phyloP scores from a whole-genome alignment of 2,888 invertebrate species.

The Parnassius mnemosyne region DNA sequence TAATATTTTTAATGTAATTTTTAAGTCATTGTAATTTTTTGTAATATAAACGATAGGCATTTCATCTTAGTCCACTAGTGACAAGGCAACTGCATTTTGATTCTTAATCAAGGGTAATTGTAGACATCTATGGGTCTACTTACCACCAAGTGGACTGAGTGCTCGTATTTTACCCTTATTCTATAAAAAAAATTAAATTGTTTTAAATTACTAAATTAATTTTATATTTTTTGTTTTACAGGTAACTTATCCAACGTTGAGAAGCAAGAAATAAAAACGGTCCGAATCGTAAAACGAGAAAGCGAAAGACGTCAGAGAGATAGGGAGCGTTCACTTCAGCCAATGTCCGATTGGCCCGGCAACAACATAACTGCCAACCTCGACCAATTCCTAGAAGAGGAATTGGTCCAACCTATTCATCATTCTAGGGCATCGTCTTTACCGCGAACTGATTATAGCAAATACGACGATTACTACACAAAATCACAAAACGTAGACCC shows the following conservation, averaged over 20 bases:
- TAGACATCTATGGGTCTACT: too few species aligned
- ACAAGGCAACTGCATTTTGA: too few species aligned
- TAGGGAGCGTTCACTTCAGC: slow-evolving; percentile 83
- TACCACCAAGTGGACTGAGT: too few species aligned
- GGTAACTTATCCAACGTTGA: slow-evolving; percentile 87
- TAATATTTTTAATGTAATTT: too few species aligned
- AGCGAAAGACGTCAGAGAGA: slow-evolving; percentile 92
- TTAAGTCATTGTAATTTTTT: too few species aligned
- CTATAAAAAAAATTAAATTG: too few species aligned
- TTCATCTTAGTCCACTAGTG: too few species aligned
- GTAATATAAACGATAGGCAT: too few species aligned
- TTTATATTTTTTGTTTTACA: slow-evolving; percentile 46
- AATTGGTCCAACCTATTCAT: slow-evolving; percentile 61
- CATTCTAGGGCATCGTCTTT: slow-evolving; percentile 76
- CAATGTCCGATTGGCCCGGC: slow-evolving; percentile 70
- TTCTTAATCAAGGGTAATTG: too few species aligned
- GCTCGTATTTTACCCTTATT: too few species aligned
- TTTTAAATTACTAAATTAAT: too few species aligned
- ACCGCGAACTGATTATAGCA: slow-evolving; percentile 69
- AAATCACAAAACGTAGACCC: slow-evolving; percentile 51
- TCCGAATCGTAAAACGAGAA: slow-evolving; percentile 95
- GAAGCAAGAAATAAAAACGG: slow-evolving; percentile 94
- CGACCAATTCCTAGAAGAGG: slow-evolving; percentile 75
- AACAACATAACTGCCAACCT: slow-evolving; percentile 65
- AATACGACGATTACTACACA: slow-evolving; percentile 61